Evolutionary conservation across 2,888 invertebrate species (phyloP).

Genomic region (Halictus ligatus): DNA sequence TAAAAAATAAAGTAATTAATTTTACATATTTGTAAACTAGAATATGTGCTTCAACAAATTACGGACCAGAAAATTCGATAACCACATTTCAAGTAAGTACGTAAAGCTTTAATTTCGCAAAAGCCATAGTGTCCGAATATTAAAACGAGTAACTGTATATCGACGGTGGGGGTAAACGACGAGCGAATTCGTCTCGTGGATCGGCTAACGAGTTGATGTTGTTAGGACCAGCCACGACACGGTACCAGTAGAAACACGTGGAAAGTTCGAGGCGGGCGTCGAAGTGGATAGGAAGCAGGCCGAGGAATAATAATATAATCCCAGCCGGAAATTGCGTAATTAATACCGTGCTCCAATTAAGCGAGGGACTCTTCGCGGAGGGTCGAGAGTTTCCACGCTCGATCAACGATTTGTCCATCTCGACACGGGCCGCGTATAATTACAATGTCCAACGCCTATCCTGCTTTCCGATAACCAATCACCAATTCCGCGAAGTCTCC

Average conservation of each 20-base stretch:
- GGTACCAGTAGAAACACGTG: not conserved
- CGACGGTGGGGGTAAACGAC: not conserved
- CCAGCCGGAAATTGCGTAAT: constrained; percentile 49
- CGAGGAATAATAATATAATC: constrained; percentile 34
- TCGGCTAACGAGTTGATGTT: not conserved
- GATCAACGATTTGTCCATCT: constrained; percentile 53
- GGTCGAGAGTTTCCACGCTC: constrained; percentile 46
- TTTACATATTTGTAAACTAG: too few species aligned
- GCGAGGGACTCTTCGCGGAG: constrained; percentile 28
- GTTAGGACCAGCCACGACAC: not conserved
- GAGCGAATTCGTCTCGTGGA: not conserved
- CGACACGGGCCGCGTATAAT: constrained; percentile 57
- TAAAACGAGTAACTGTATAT: too few species aligned
- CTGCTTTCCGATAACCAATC: constrained; percentile 19
- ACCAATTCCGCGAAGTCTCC: constrained; percentile 23
- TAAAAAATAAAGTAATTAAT: too few species aligned
- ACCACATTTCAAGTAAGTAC: too few species aligned
- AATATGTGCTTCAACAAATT: too few species aligned
- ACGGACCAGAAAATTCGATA: too few species aligned
- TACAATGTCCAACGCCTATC: constrained; percentile 15
- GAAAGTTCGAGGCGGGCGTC: not conserved
- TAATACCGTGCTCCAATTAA: constrained; percentile 60
- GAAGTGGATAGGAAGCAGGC: not conserved
- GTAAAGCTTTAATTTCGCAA: too few species aligned
- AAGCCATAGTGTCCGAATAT: too few species aligned